A percentile compares a stretch with the other conserved stretches of the same genome.
phyloP scores from a whole-genome alignment of 2,113 vertebrate species.

The Trachemys scripta region DNA sequence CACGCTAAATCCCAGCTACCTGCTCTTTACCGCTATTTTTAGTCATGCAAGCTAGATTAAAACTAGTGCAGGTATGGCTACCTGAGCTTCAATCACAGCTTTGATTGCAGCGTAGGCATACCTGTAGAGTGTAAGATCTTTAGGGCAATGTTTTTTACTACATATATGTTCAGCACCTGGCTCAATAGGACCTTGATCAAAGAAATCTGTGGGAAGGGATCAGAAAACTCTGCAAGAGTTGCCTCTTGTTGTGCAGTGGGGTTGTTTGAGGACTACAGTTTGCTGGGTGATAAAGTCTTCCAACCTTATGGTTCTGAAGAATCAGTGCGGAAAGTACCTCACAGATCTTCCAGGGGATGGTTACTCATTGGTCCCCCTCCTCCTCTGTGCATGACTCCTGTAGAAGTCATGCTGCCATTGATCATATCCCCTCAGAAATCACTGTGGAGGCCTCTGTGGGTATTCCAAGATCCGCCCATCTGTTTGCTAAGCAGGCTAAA shows the following conservation, averaged over 20 bases:
- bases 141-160: background rate
- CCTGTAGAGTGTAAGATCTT: background rate
- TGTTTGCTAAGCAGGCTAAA: background rate
- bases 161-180: background rate
- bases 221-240: background rate
- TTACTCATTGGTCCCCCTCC: background rate
- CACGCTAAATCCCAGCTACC: background rate
- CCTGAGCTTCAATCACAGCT: background rate
- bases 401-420: background rate
- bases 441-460: background rate
- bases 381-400: fast-evolving
- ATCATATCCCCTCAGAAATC: background rate
- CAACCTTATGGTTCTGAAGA: fast-evolving
- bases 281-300: background rate
- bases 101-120: background rate
- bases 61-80: background rate
- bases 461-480: background rate
- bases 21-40: background rate
- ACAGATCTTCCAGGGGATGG: background rate
- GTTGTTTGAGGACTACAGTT: background rate
- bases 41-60: background rate
- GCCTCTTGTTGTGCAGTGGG: background rate
- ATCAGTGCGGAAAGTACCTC: no score
- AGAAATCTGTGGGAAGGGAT: background rate
- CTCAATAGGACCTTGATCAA: background rate